A percentile compares a stretch with the other conserved stretches of the same genome.
Conservation (phyloP, 2,888 invertebrate genomes). For the Volucella bombylans region DNA sequence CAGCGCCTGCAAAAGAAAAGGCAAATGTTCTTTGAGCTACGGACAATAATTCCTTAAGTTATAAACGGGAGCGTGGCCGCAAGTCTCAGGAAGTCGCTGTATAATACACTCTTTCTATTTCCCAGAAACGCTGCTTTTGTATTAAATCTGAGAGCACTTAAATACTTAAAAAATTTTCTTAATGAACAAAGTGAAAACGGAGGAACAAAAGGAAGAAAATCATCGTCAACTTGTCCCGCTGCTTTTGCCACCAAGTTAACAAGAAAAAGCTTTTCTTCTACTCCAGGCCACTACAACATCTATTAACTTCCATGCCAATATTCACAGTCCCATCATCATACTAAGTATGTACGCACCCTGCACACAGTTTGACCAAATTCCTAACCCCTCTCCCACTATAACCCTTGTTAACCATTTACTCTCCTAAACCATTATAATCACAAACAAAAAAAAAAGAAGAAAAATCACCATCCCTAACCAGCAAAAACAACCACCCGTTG, state of each 20-base stretch:
- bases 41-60: no score
- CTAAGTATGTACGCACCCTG: conserved; percentile 15
- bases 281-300: conserved; percentile 54
- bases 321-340: conserved; percentile 33
- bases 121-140: no score
- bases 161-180: no score
- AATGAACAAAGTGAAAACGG: no score
- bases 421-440: not conserved
- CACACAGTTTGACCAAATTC: conserved; percentile 52
- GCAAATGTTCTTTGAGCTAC: no score
- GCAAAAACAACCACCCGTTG: conserved; percentile 62
- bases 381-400: not conserved
- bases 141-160: no score
- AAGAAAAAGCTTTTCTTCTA: conserved; percentile 53
- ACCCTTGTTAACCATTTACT: not conserved
- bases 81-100: no score
- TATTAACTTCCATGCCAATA: conserved; percentile 59
- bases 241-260: conserved; percentile 27
- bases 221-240: conserved; percentile 25
- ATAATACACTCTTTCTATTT: no score
- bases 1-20: no score
- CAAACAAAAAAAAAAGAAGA: not conserved
- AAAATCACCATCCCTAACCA: not conserved
- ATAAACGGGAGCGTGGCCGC: no score
- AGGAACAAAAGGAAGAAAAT: no score